These are phyloP conservation scores for Leucophenga varia DNA, from an alignment of 1,140 invertebrate species.

Conservation along the genomic window DNA sequence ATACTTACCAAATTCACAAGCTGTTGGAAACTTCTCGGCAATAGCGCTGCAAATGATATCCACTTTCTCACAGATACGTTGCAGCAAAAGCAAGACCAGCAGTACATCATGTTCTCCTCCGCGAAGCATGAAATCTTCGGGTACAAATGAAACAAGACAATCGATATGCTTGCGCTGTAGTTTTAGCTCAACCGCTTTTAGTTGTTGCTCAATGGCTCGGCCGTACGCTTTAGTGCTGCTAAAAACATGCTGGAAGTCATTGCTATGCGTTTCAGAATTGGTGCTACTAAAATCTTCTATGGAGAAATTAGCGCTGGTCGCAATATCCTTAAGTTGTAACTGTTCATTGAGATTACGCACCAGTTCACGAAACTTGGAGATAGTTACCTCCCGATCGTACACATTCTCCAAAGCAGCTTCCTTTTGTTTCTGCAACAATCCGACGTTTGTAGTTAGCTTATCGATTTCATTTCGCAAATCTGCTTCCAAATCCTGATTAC, in stretches of 20 bases:
- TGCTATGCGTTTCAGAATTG: constrained; percentile 64
- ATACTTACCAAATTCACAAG: constrained; percentile 64
- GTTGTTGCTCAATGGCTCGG: constrained; percentile 88
- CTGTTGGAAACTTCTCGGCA: constrained; percentile 69
- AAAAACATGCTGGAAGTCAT: constrained; percentile 88
- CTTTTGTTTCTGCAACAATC: constrained; percentile 73
- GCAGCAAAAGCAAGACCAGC: constrained; percentile 82
- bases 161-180: constrained; percentile 82
- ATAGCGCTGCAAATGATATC: constrained; percentile 88
- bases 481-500: constrained; percentile 81
- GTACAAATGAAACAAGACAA: constrained; percentile 87
- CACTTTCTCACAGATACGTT: constrained; percentile 86
- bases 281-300: constrained; percentile 52
- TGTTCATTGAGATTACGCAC: constrained; percentile 85
- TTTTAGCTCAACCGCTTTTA: constrained; percentile 83
- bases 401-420: constrained; percentile 87
- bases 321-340: constrained; percentile 32
- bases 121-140: constrained; percentile 85
- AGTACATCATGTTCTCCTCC: constrained; percentile 96
- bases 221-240: constrained; percentile 86
- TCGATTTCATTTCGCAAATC: constrained; percentile 94
- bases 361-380: constrained; percentile 91
- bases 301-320: constrained; percentile 26
- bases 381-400: constrained; percentile 90
- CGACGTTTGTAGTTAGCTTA: constrained; percentile 74